A percentile compares a stretch with the other conserved stretches of the same genome.
Conservation (phyloP, 2,797 vertebrate species). For the Hemibagrus guttatus region DNA sequence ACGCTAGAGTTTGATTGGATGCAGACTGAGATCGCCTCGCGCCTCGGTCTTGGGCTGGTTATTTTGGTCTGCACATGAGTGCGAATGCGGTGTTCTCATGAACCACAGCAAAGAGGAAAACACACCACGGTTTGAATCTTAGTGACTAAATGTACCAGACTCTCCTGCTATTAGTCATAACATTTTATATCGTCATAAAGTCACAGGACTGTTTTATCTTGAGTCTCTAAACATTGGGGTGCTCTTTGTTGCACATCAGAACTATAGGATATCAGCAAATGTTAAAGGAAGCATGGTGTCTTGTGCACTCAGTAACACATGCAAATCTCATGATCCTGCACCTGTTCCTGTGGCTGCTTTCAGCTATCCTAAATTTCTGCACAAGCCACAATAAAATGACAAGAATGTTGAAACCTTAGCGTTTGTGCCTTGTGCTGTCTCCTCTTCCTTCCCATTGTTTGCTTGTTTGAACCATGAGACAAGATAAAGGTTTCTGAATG, state of each 20-base stretch:
- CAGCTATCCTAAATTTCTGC: background rate
- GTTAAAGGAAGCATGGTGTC: background rate
- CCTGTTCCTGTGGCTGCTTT: background rate
- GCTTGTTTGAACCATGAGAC: background rate
- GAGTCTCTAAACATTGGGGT: background rate
- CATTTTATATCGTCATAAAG: background rate
- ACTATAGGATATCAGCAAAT: background rate
- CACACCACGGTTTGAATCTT: background rate
- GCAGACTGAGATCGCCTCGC: background rate
- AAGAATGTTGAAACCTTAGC: background rate
- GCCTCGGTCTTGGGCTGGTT: background rate
- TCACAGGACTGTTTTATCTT: background rate
- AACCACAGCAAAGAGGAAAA: background rate
- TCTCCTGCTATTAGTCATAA: background rate
- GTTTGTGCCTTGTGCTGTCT: background rate
- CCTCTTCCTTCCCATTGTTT: background rate
- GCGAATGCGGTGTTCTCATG: background rate
- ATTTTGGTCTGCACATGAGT: background rate
- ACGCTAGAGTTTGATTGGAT: background rate
- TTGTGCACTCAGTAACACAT: background rate
- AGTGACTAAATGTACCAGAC: background rate
- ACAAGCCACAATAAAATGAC: background rate
- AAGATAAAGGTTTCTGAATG: background rate
- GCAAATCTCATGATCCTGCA: slow-evolving; percentile 2
- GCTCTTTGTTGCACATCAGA: background rate